Percentiles rank a stretch among this genome's conserved stretches.
phyloP scores from a whole-genome alignment of 2,888 invertebrate species.

The Phortica okadai region DNA sequence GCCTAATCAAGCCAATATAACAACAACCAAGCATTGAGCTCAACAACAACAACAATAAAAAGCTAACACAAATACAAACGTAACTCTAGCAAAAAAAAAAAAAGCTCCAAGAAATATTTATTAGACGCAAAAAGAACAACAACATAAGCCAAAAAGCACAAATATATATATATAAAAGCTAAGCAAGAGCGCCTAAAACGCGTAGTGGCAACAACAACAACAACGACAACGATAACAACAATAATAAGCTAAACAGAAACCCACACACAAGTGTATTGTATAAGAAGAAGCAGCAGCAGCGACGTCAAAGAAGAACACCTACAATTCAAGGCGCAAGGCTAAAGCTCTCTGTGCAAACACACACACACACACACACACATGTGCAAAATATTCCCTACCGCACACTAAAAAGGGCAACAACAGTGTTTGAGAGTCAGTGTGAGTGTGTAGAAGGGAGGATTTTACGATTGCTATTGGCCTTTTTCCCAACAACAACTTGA shows the following conservation, averaged over 20 bases:
- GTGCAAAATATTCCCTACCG: not conserved
- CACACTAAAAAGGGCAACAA: not conserved
- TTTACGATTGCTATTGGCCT: too few relatives aligned
- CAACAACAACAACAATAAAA: constrained; percentile 18
- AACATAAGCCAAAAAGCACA: constrained; percentile 26
- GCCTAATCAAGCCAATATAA: constrained; percentile 10
- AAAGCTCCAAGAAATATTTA: not conserved
- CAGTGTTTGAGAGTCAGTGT: not conserved
- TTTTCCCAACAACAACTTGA: too few relatives aligned
- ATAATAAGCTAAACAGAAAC: constrained; percentile 22
- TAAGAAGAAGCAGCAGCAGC: not conserved
- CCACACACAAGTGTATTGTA: not conserved
- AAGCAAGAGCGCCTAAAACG: constrained; percentile 18
- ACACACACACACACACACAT: not conserved
- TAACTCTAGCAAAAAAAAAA: not conserved
- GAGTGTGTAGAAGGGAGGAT: not conserved
- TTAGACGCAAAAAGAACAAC: not conserved
- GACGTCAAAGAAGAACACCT: too few relatives aligned
- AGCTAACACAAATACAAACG: constrained; percentile 4
- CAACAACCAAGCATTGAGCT: constrained; percentile 4
- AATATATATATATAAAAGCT: constrained; percentile 30
- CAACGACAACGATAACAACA: constrained; percentile 8
- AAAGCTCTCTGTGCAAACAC: not conserved
- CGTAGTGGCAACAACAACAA: constrained; percentile 32
- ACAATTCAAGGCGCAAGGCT: too few relatives aligned